A percentile compares a stretch with the other conserved stretches of the same genome.
phyloP scores from a whole-genome alignment of 2,113 vertebrate species.

The Bolborhynchus lineola region DNA sequence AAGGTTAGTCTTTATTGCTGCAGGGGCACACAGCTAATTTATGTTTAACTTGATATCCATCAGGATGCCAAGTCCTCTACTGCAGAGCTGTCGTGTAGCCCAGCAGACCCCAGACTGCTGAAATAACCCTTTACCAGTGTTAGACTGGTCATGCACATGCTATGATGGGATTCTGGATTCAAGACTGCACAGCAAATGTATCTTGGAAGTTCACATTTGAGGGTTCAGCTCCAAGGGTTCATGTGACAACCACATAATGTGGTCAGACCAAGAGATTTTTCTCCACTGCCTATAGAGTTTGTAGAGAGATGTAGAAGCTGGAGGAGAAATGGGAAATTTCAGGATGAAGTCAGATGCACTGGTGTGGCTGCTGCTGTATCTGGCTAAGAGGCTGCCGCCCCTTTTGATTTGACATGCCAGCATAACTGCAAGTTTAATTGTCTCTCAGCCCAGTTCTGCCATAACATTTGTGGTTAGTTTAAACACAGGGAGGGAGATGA shows the following conservation, averaged over 20 bases:
- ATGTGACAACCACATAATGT: not conserved
- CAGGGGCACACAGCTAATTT: not conserved
- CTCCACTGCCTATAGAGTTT: not conserved
- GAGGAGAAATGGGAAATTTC: not conserved
- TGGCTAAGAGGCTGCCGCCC: not conserved
- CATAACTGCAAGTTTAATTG: not conserved
- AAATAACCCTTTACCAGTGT: not conserved
- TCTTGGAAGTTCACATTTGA: not conserved
- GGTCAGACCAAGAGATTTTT: not conserved
- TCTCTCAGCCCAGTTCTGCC: not conserved
- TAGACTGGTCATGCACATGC: not conserved
- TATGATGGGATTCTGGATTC: not conserved
- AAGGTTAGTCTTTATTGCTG: not conserved
- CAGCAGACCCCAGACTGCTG: not conserved
- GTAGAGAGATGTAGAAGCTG: not conserved
- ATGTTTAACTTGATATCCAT: not conserved
- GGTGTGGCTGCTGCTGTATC: not conserved
- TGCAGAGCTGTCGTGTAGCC: not conserved
- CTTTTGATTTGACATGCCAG: not conserved
- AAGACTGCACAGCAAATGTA: accelerated
- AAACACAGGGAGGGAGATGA: not conserved
- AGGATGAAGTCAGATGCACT: not conserved
- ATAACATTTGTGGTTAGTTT: not conserved
- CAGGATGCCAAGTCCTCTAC: not conserved
- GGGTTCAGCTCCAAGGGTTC: not conserved